Evolutionary conservation across 2,113 vertebrate genomes (phyloP).

Genomic region (Cyanoliseus patagonus): DNA sequence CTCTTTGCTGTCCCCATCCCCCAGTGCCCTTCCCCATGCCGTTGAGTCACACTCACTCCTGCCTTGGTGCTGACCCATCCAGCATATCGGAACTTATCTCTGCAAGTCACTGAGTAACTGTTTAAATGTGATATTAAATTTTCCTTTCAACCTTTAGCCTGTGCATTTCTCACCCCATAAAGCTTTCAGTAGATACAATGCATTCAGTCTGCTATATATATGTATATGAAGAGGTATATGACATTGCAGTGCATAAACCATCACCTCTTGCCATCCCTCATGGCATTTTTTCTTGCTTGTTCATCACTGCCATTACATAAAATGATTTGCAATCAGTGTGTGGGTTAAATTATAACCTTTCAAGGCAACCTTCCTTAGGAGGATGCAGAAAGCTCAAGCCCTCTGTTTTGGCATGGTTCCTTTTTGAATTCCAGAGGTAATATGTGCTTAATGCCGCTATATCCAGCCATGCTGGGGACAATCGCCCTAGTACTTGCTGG

Average conservation of each 20-base stretch:
- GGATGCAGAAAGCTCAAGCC: neutral
- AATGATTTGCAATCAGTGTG: neutral
- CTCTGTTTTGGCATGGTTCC: neutral
- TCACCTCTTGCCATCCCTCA: neutral
- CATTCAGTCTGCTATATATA: neutral
- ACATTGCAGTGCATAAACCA: neutral
- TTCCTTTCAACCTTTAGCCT: neutral
- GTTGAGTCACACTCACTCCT: neutral
- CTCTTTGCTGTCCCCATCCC: neutral
- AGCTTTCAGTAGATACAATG: neutral
- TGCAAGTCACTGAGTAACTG: neutral
- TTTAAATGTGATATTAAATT: slow-evolving; percentile 25
- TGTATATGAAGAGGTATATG: neutral
- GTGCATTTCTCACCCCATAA: neutral
- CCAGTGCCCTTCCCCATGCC: accelerated
- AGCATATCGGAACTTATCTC: neutral
- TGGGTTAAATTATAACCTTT: neutral
- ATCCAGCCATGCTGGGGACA: accelerated
- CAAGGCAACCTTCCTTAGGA: neutral
- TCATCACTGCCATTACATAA: neutral
- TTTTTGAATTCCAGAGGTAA: neutral
- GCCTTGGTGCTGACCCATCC: neutral
- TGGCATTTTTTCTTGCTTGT: neutral
- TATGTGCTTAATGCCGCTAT: neutral
- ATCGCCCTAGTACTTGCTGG: neutral